Evolutionary conservation across 2,113 vertebrate species (phyloP).

Genomic region (Kobus ellipsiprymnus): DNA sequence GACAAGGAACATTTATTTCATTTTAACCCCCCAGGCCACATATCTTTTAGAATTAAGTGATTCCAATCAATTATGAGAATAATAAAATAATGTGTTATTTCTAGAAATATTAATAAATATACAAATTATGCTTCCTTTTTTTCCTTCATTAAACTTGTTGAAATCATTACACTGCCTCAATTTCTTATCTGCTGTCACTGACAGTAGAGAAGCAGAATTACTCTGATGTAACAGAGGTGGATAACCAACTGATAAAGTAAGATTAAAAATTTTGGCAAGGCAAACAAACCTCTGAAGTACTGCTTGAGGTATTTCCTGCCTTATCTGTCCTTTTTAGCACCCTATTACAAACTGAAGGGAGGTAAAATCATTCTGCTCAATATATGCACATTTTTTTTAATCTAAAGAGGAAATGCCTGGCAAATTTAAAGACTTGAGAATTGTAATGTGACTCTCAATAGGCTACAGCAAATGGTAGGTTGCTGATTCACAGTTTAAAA

Average conservation of each 20-base stretch:
- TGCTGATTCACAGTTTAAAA: slow-evolving; percentile 4
- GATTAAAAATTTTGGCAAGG: background rate
- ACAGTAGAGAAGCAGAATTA: background rate
- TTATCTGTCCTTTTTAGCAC: background rate
- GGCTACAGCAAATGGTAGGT: background rate
- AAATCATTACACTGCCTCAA: background rate
- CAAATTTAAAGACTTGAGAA: slow-evolving; percentile 1
- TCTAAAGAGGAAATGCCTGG: background rate
- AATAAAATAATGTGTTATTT: background rate
- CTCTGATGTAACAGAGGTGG: background rate
- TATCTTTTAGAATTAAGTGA: background rate
- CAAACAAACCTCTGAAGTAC: background rate
- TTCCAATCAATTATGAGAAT: slow-evolving; percentile 13
- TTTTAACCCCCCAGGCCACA: background rate
- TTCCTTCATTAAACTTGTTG: background rate
- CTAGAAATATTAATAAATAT: slow-evolving; percentile 39
- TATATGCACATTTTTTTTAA: no score
- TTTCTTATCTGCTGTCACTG: background rate
- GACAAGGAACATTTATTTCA: background rate
- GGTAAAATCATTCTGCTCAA: background rate
- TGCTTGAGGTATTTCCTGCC: background rate
- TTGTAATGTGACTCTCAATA: background rate
- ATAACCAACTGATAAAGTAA: background rate
- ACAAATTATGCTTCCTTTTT: background rate
- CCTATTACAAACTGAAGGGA: background rate